Evolutionary conservation across 92 coral and sea anemone species (phyloP).

Genomic region (Anthopleura xanthogrammica): DNA sequence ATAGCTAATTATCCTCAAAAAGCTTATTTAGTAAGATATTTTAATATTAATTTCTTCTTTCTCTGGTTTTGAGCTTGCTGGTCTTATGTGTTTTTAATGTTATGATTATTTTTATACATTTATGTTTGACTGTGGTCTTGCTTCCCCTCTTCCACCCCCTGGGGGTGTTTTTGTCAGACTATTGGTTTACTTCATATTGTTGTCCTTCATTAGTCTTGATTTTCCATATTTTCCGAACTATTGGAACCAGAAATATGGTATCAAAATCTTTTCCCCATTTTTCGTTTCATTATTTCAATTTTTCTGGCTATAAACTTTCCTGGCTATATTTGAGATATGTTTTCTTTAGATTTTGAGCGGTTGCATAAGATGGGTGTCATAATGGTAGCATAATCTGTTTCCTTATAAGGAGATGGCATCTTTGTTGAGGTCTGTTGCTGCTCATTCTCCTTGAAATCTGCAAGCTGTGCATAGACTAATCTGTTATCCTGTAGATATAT

Average conservation of each 20-base stretch:
- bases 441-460: slow-evolving; percentile 11
- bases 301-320: background rate
- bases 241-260: background rate
- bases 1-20: background rate
- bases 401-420: slow-evolving; percentile 26
- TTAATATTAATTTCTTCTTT: too few relatives aligned
- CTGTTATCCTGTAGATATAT: background rate
- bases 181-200: background rate
- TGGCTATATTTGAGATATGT: background rate
- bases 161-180: background rate
- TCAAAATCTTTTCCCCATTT: background rate
- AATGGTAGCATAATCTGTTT: slow-evolving; percentile 27
- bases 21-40: background rate
- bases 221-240: too few relatives aligned
- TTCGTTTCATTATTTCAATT: background rate
- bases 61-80: too few relatives aligned
- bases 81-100: too few relatives aligned
- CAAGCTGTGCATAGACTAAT: slow-evolving; percentile 32
- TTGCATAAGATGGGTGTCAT: background rate
- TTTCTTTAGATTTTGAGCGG: background rate
- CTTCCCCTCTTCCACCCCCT: background rate
- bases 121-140: background rate
- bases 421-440: background rate
- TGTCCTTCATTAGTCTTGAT: background rate
- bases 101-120: too few relatives aligned